These are phyloP conservation scores for Parnassius smintheus DNA, from an alignment of 2,888 invertebrate genomes.

Conservation along the genomic window DNA sequence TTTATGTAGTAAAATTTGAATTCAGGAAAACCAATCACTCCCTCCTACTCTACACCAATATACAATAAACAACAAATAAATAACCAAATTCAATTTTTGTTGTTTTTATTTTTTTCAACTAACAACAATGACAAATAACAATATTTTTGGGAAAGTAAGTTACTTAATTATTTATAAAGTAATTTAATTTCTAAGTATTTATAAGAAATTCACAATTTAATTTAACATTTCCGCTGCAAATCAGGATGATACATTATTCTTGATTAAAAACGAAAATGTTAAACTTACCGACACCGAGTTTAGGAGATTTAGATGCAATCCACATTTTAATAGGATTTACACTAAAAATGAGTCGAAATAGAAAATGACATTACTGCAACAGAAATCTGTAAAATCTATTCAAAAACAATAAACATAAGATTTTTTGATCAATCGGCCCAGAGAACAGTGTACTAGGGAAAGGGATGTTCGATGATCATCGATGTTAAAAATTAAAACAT, in stretches of 20 bases:
- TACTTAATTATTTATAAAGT: constrained; percentile 6
- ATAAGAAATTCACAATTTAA: constrained; percentile 69
- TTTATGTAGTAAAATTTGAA: too few relatives aligned
- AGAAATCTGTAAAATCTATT: constrained; percentile 22
- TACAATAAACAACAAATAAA: too few relatives aligned
- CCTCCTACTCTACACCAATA: too few relatives aligned
- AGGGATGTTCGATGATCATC: too few relatives aligned
- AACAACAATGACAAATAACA: too few relatives aligned
- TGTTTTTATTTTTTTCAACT: too few relatives aligned
- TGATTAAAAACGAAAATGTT: constrained; percentile 58
- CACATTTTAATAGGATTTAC: constrained; percentile 78
- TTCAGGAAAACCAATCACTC: too few relatives aligned
- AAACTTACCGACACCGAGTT: constrained; percentile 88
- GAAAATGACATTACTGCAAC: constrained; percentile 16
- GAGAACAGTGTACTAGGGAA: background rate
- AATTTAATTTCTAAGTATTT: constrained; percentile 37
- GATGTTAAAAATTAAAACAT: too few relatives aligned
- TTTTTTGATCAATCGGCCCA: too few relatives aligned
- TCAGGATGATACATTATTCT: constrained; percentile 41
- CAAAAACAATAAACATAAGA: constrained; percentile 23
- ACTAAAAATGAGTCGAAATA: constrained; percentile 5
- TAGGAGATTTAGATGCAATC: constrained; percentile 87
- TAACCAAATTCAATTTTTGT: too few relatives aligned
- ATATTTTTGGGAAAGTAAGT: too few relatives aligned
- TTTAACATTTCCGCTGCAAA: constrained; percentile 71